These are phyloP conservation scores for Benitochromis conjunctus DNA, from an alignment of 2,113 vertebrate species.

Conservation along the genomic window DNA sequence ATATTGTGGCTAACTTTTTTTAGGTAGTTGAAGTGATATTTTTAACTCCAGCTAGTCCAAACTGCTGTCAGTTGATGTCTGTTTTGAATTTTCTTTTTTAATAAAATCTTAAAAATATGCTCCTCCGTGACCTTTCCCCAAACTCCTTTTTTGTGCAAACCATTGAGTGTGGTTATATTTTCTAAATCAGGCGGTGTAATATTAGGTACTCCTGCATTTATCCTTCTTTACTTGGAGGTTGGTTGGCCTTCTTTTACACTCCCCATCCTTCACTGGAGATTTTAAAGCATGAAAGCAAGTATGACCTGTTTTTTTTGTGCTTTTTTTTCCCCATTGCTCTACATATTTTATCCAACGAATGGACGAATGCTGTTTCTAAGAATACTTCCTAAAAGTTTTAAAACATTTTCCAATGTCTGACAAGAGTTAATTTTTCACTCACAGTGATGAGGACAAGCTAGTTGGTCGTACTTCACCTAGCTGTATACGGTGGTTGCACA, in stretches of 20 bases:
- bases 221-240: not conserved
- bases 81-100: constrained; percentile 24
- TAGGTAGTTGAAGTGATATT: constrained; percentile 37
- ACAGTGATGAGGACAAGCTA: not conserved
- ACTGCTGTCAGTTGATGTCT: constrained; percentile 30
- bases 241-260: not conserved
- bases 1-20: constrained; percentile 41
- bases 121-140: constrained; percentile 2
- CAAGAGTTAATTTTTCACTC: not conserved
- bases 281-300: not conserved
- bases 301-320: not conserved
- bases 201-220: constrained; percentile 16
- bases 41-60: constrained; percentile 36
- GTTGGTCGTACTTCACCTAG: constrained; percentile 34
- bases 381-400: not conserved
- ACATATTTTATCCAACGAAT: not conserved
- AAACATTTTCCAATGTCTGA: not conserved
- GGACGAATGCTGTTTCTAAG: not conserved
- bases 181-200: constrained; percentile 44
- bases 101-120: constrained; percentile 26
- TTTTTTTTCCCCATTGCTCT: not conserved
- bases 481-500: constrained; percentile 14
- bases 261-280: not conserved
- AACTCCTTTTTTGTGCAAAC: constrained; percentile 21
- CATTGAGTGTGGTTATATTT: constrained; percentile 22